Conservation (phyloP, 2,888 invertebrate genomes). For the Drosophila multiciliata region DNA sequence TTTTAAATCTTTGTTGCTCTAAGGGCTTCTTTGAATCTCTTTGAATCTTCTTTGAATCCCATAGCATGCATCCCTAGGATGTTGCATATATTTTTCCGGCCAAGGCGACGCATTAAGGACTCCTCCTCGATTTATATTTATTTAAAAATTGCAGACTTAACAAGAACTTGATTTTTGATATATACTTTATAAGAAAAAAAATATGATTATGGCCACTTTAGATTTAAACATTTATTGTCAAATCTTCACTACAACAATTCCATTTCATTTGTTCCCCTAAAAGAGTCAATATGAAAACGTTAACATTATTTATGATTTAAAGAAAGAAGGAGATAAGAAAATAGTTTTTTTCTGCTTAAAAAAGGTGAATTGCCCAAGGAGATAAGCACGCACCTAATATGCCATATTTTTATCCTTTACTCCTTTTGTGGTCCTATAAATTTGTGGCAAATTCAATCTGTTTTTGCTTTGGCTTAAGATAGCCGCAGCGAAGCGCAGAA, state of each 20-base stretch:
- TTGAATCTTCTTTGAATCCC: too few relatives aligned
- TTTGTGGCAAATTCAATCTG: constrained; percentile 46
- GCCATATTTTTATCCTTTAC: constrained; percentile 2
- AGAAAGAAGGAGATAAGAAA: not conserved
- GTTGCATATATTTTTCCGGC: too few relatives aligned
- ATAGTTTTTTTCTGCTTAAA: not conserved
- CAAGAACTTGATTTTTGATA: not conserved
- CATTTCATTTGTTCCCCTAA: not conserved
- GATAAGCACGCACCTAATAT: not conserved
- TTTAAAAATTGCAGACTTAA: not conserved
- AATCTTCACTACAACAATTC: not conserved
- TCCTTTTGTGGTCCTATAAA: not conserved
- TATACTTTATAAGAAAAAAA: not conserved
- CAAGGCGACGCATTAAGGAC: too few relatives aligned
- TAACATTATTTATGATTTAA: not conserved
- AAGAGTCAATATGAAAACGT: not conserved
- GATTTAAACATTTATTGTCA: not conserved
- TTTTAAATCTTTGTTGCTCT: too few relatives aligned
- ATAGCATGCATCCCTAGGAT: too few relatives aligned
- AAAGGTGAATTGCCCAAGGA: not conserved
- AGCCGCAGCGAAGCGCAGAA: constrained; percentile 50
- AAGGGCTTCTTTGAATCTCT: too few relatives aligned
- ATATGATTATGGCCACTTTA: not conserved
- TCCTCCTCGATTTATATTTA: not conserved
- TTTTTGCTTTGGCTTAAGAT: constrained; percentile 33